A percentile compares a stretch with the other conserved stretches of the same genome.
phyloP scores from a whole-genome alignment of 2,797 vertebrate species.

The Erithacus rubecula region DNA sequence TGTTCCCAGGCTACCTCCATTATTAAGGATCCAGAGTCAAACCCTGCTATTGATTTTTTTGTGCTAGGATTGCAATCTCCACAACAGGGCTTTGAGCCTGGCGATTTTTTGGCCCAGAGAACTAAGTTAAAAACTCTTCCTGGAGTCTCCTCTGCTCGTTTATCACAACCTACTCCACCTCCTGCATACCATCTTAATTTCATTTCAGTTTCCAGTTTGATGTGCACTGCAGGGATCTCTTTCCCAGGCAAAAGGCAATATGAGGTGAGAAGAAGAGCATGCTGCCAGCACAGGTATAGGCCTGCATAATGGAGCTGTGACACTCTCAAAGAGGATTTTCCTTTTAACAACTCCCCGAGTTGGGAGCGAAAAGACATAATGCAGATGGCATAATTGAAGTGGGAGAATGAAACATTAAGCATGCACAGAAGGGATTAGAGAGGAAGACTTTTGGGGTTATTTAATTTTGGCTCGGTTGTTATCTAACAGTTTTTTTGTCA shows the following conservation, averaged over 20 bases:
- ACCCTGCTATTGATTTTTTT: background rate
- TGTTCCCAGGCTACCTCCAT: background rate
- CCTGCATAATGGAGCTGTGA: slow-evolving; percentile 89
- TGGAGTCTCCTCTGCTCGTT: background rate
- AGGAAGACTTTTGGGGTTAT: slow-evolving; percentile 67
- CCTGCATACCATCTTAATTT: slow-evolving; percentile 77
- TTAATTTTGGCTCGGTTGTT: slow-evolving; percentile 69
- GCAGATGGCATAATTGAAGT: slow-evolving; percentile 81
- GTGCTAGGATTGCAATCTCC: background rate
- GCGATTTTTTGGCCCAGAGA: background rate
- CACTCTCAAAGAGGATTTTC: slow-evolving; percentile 77
- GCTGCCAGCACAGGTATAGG: slow-evolving; percentile 90
- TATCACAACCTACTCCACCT: slow-evolving; percentile 64
- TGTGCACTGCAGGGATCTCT: slow-evolving; percentile 77
- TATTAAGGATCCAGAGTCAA: background rate
- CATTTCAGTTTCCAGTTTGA: slow-evolving; percentile 74
- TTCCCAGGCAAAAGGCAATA: slow-evolving; percentile 90
- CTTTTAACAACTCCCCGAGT: slow-evolving; percentile 89
- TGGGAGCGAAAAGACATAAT: slow-evolving; percentile 79
- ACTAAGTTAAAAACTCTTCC: background rate
- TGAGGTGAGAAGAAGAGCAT: slow-evolving; percentile 93
- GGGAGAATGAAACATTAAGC: slow-evolving; percentile 76
- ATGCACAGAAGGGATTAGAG: slow-evolving; percentile 74
- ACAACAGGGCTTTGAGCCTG: background rate
- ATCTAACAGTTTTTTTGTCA: slow-evolving; percentile 65